A percentile compares a stretch with the other conserved stretches of the same genome.
Evolutionary conservation across 2,888 invertebrate species (phyloP).

Genomic region (Choreutis nemorana): DNA sequence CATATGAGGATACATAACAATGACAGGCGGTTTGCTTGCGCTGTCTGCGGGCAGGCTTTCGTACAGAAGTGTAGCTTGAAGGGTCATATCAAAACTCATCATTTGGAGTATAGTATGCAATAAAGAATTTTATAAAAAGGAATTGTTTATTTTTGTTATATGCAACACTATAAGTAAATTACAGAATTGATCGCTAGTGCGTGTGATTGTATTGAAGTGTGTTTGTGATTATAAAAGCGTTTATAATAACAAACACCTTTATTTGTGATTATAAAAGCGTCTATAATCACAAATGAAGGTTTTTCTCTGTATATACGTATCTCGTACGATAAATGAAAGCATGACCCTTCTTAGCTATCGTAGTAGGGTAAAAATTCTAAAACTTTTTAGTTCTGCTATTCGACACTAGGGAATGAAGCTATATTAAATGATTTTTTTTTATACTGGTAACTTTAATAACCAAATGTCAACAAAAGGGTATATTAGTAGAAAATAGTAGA

Average conservation of each 20-base stretch:
- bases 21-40: slow-evolving; percentile 39
- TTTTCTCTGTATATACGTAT: no score
- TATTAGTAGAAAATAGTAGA: not conserved
- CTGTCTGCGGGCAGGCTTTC: slow-evolving; percentile 42
- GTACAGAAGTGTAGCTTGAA: slow-evolving; percentile 50
- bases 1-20: slow-evolving; percentile 50
- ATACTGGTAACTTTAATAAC: not conserved
- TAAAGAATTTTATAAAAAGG: slow-evolving; percentile 8
- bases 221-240: slow-evolving; percentile 1
- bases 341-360: no score
- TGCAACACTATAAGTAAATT: slow-evolving; percentile 3
- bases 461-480: not conserved
- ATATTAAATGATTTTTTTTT: not conserved
- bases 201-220: slow-evolving; percentile 4
- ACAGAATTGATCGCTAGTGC: slow-evolving; percentile 1
- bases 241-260: slow-evolving; percentile 1
- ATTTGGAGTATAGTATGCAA: slow-evolving; percentile 22
- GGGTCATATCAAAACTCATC: slow-evolving; percentile 42
- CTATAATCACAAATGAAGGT: no score
- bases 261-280: no score
- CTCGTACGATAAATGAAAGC: no score
- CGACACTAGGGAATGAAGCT: not conserved
- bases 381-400: no score
- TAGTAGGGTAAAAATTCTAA: no score
- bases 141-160: not conserved